A percentile compares a stretch with the other conserved stretches of the same genome.
Conservation (phyloP, 2,797 vertebrate genomes). For the Oreochromis mossambicus region DNA sequence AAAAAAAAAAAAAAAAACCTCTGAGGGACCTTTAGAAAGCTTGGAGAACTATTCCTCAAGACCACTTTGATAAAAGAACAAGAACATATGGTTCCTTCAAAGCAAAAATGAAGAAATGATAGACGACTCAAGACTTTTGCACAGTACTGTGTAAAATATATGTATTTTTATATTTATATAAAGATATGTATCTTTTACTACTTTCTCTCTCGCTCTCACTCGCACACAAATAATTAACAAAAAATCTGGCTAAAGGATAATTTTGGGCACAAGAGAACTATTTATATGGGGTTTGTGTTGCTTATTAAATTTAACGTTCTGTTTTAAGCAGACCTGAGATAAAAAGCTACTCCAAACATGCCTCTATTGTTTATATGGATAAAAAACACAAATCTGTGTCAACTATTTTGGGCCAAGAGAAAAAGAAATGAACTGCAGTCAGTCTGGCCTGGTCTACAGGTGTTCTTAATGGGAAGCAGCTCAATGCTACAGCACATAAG, state of each 20-base stretch:
- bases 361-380: not conserved
- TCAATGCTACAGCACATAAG: not conserved
- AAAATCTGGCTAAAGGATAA: conserved; percentile 5
- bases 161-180: not conserved
- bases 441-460: conserved; percentile 39
- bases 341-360: not conserved
- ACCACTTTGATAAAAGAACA: not conserved
- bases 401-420: not conserved
- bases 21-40: not conserved
- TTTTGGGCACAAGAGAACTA: not conserved
- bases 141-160: not conserved
- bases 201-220: not conserved
- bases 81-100: not conserved
- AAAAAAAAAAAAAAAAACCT: rapidly evolving
- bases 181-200: not conserved
- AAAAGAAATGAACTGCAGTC: not conserved
- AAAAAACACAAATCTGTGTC: not conserved
- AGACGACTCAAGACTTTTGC: rapidly evolving
- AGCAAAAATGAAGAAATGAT: not conserved
- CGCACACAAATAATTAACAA: not conserved
- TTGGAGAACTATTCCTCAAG: not conserved
- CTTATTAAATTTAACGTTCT: conserved; percentile 16
- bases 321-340: not conserved
- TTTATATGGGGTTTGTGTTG: not conserved
- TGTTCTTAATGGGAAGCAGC: conserved; percentile 57